Conservation (phyloP, 1,140 invertebrate genomes). For the Trinorchestia longiramus region DNA sequence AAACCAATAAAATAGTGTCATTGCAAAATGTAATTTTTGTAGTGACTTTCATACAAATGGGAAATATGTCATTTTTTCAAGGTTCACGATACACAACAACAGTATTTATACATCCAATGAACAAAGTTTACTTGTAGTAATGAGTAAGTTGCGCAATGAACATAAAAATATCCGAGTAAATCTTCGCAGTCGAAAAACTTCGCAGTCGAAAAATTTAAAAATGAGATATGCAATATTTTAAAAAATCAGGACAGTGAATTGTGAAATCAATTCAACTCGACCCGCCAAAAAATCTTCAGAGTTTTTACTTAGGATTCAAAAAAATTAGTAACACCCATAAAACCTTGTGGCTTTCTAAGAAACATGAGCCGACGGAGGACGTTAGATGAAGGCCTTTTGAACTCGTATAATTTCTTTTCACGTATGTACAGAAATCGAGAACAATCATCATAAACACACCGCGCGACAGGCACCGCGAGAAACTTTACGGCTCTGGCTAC, state of each 20-base stretch:
- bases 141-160: not conserved
- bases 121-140: not conserved
- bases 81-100: not conserved
- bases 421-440: not conserved
- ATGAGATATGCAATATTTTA: not conserved
- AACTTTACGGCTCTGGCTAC: not conserved
- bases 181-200: no score
- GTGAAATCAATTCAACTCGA: not conserved
- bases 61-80: not conserved
- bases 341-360: not conserved
- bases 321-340: not conserved
- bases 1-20: not conserved
- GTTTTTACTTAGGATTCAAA: not conserved
- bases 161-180: no score
- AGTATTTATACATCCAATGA: not conserved
- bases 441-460: not conserved
- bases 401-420: not conserved
- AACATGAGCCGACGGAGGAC: not conserved
- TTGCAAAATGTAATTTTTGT: not conserved
- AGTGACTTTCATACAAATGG: not conserved
- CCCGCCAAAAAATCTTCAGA: not conserved
- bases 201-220: no score
- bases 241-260: not conserved
- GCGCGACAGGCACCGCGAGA: not conserved
- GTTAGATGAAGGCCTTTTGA: not conserved